Conservation (phyloP, 2,888 invertebrate species). For the Macrophya annulata region DNA sequence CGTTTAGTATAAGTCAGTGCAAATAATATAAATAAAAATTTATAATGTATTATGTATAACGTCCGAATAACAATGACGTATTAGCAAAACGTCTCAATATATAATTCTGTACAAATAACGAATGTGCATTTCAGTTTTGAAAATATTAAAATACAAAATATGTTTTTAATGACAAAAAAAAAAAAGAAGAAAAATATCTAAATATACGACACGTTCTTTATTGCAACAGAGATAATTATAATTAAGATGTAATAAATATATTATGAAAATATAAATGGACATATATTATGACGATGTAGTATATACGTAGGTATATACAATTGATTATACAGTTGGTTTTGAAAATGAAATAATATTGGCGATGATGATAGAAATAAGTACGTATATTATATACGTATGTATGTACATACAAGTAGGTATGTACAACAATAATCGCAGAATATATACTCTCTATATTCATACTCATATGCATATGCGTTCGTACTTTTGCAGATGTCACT, state of each 20-base stretch:
- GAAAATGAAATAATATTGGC: slow-evolving; percentile 19
- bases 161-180: background rate
- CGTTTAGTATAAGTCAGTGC: no score
- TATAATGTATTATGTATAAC: no score
- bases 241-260: background rate
- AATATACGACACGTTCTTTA: background rate
- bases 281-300: background rate
- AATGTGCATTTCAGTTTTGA: no score
- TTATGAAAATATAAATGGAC: background rate
- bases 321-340: slow-evolving; percentile 32
- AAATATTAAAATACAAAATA: background rate
- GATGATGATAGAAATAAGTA: background rate
- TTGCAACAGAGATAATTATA: background rate
- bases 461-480: background rate
- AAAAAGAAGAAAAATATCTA: background rate
- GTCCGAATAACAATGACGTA: no score
- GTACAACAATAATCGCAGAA: slow-evolving; percentile 9
- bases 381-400: background rate
- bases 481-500: slow-evolving; percentile 32
- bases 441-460: background rate
- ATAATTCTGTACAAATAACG: no score
- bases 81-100: no score
- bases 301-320: background rate
- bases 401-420: background rate
- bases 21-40: no score